These are phyloP conservation scores for Pterostichus niger DNA, from an alignment of 2,888 invertebrate genomes.

Conservation along the genomic window DNA sequence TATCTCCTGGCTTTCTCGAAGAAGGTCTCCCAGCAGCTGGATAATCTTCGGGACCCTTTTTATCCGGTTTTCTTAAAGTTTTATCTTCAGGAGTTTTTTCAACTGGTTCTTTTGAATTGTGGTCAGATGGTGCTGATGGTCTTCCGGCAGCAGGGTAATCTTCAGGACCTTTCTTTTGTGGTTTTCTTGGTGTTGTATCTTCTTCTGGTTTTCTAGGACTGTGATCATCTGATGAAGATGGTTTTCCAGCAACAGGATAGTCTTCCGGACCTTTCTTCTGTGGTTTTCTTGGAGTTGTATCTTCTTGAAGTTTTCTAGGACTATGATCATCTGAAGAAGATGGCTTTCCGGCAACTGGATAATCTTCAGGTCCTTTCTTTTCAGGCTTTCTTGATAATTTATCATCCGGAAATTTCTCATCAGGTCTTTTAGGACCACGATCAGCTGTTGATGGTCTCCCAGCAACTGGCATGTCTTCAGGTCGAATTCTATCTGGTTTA, in stretches of 20 bases:
- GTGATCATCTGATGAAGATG: not conserved
- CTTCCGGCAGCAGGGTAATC: constrained; percentile 28
- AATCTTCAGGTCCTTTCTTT: constrained; percentile 37
- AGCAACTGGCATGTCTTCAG: constrained; percentile 61
- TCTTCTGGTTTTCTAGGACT: constrained; percentile 7
- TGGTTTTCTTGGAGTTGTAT: not conserved
- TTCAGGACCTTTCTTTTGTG: constrained; percentile 68
- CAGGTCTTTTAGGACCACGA: constrained; percentile 4
- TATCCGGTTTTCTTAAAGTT: not conserved
- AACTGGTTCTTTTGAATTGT: not conserved
- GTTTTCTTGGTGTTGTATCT: constrained; percentile 58
- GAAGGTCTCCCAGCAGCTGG: constrained; percentile 30
- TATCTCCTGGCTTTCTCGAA: constrained; percentile 65
- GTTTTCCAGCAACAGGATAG: constrained; percentile 14
- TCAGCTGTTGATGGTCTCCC: constrained; percentile 66
- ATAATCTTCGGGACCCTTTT: constrained; percentile 27
- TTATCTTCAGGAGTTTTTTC: constrained; percentile 7
- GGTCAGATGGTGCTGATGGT: not conserved
- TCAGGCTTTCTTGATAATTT: too few relatives aligned
- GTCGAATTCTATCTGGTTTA: constrained; percentile 34
- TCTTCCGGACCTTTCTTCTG: constrained; percentile 20
- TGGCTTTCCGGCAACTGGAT: constrained; percentile 15
- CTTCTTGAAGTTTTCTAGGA: not conserved
- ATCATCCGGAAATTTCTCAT: not conserved
- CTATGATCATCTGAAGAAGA: not conserved